phyloP scores from a whole-genome alignment of 2,113 vertebrate species.

The Pygoscelis antarcticus region DNA sequence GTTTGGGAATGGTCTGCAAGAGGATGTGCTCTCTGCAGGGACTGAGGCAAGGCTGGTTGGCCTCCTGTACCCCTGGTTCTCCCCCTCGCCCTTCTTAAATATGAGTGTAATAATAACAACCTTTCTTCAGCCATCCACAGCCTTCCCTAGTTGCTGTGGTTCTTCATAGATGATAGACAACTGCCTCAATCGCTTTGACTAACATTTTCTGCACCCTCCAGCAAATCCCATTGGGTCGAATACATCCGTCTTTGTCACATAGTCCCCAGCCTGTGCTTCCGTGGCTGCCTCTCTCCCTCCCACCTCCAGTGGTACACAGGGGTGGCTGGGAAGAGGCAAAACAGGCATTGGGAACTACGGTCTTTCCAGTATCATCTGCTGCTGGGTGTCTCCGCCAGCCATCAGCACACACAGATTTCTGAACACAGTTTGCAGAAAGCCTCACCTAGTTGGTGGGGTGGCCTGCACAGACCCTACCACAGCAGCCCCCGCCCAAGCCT shows the following conservation, averaged over 20 bases:
- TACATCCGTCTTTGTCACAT: background rate
- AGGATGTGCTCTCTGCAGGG: background rate
- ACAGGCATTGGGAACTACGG: background rate
- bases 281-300: background rate
- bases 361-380: background rate
- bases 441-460: background rate
- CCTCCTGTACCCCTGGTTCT: too few relatives aligned
- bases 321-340: background rate
- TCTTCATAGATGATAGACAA: background rate
- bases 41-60: background rate
- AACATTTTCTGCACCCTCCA: background rate
- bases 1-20: background rate
- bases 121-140: background rate
- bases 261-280: background rate
- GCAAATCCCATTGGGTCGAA: background rate
- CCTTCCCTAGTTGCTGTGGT: background rate
- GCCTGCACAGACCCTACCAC: background rate
- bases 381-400: background rate
- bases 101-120: accelerated
- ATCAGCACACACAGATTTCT: background rate
- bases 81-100: background rate
- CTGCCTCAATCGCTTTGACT: background rate
- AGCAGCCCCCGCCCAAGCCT: background rate
- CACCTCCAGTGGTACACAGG: background rate
- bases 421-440: background rate